Conservation (phyloP, 2,888 invertebrate species). For the Lobophora halterata region DNA sequence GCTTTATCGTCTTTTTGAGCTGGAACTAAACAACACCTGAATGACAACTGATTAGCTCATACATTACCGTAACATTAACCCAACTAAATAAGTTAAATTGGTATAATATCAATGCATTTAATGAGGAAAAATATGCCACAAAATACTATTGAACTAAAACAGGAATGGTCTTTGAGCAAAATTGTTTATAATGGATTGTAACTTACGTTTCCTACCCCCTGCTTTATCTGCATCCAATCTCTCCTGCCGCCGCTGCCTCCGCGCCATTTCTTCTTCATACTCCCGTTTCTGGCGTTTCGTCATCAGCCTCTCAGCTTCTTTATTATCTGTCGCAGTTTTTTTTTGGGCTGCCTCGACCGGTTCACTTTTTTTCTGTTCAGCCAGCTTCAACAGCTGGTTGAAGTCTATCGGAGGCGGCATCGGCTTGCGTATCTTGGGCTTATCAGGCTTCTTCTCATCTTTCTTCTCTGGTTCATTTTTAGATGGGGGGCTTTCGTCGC, state of each 20-base stretch:
- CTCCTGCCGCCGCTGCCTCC: conserved; percentile 75
- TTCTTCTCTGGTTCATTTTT: conserved; percentile 63
- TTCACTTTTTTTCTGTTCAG: conserved; percentile 91
- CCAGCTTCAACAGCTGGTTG: conserved; percentile 88
- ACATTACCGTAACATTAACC: no score
- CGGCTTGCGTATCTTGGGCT: conserved; percentile 81
- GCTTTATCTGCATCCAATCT: conserved; percentile 60
- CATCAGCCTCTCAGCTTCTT: conserved; percentile 85
- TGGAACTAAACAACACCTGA: conserved; percentile 38
- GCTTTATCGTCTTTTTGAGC: conserved; percentile 53
- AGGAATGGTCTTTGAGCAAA: no score
- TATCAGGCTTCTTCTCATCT: conserved; percentile 67
- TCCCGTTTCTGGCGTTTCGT: conserved; percentile 91
- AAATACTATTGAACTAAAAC: no score
- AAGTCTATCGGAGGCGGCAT: conserved; percentile 90
- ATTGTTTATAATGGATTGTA: neutral
- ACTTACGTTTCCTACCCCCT: conserved; percentile 48
- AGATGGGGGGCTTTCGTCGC: conserved; percentile 55
- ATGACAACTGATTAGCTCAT: neutral
- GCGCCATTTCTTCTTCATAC: conserved; percentile 85
- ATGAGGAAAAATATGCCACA: no score
- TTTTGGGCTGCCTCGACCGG: conserved; percentile 80
- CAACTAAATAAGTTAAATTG: no score
- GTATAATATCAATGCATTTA: no score
- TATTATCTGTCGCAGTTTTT: conserved; percentile 55